Evolutionary conservation across 2,888 invertebrate genomes (phyloP), one percentile per base, ranked within the genome.

Genomic region (Heliconius hortense): DNA sequence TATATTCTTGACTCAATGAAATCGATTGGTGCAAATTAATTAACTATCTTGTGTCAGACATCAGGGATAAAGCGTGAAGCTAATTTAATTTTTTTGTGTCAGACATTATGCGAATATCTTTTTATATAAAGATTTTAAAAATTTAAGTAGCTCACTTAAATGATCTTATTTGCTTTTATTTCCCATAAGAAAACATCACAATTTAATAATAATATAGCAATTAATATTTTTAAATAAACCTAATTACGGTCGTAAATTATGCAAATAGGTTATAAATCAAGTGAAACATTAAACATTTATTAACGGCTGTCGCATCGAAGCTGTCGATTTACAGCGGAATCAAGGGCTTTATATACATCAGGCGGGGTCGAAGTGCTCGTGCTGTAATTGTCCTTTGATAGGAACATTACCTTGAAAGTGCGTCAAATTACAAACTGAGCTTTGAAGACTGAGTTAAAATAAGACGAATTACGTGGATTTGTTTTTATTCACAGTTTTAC

Each of bases 221-320:
- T 18, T 18, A 18, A 56, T 56, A n/a, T 56, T 56, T 59, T 59
- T 59, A 59, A 24, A 24, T 59, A 59, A 59, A 60, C 2, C 11
- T n/a, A 31, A 69, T 31, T 56, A 4, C n/a, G 31, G 8, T 64
- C 28, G 8, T 56, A 56, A 39, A 35, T 56, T 56, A 35, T 31
- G 56, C 15, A 56, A 56, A 69, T 74, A 21, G 60, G 39, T n/a
- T 68, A 43, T 60, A 73, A 68, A 73, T 68, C 60, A 68, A 74
- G 56, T 69, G 56, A 21, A 48, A 69, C 28, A 69, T 69, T 69
- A 31, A 69, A 35, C 56, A n/a, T 69, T 56, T 31, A 69, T 31
- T n/a, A 35, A 31, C 31, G 69, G 7, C 21, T 15, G 28, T 31
- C 28, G 24, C 31, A 21, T 69, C 53, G 24, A 8, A 39, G 35